Conservation (phyloP, 2,797 vertebrate genomes). For the Heterohyrax brucei region DNA sequence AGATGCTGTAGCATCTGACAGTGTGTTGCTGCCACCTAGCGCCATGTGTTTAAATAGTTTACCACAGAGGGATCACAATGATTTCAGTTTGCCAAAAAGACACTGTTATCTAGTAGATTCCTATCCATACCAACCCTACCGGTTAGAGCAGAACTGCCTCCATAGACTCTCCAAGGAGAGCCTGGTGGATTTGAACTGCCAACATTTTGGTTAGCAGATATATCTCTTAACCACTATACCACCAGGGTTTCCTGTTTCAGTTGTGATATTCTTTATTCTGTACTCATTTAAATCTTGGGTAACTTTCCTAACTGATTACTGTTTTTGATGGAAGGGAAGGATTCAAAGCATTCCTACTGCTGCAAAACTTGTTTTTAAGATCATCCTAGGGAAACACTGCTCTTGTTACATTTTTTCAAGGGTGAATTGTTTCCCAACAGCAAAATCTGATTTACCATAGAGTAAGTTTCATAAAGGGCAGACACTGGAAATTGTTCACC, state of each 20-base stretch:
- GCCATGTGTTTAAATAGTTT: not conserved
- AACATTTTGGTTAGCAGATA: too few species aligned
- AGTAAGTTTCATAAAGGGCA: not conserved
- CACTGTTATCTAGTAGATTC: too few species aligned
- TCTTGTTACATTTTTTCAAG: not conserved
- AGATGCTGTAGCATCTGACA: not conserved
- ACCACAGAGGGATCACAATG: not conserved
- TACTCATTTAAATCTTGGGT: too few species aligned
- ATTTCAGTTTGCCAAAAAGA: not conserved
- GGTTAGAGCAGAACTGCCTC: too few species aligned
- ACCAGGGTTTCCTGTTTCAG: not conserved
- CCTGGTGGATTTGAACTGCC: too few species aligned
- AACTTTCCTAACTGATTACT: too few species aligned
- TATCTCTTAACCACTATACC: too few species aligned
- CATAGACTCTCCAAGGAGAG: too few species aligned
- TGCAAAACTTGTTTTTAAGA: not conserved
- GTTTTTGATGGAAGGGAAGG: not conserved
- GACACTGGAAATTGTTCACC: not conserved
- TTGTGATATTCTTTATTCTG: not conserved
- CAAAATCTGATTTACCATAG: slow-evolving; percentile 23
- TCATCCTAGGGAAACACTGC: slow-evolving; percentile 4
- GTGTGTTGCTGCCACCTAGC: slow-evolving; percentile 72
- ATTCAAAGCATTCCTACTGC: not conserved
- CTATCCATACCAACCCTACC: too few species aligned
- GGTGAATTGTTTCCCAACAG: not conserved